Percentiles rank a stretch among this genome's conserved stretches.
Evolutionary conservation across 2,888 invertebrate species (phyloP).

Genomic region (Stenolophus ochropezus): DNA sequence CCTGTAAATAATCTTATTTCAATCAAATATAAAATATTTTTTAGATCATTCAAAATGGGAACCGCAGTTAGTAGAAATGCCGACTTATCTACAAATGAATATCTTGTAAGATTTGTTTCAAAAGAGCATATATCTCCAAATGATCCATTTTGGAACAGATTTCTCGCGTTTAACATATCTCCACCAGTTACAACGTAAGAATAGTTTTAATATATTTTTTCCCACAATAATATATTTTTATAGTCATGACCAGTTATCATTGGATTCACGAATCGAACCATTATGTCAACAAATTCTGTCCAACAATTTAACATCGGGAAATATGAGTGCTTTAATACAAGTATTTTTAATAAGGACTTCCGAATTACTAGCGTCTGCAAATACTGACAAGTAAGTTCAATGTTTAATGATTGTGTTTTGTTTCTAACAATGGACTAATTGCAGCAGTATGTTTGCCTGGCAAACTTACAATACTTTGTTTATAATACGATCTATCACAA

Average conservation of each 20-base stretch:
- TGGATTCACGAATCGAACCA: conserved; percentile 87
- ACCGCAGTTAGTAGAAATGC: conserved; percentile 86
- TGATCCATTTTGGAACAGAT: conserved; percentile 95
- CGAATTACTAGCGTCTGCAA: conserved; percentile 89
- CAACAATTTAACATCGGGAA: conserved; percentile 92
- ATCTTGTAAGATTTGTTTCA: conserved; percentile 86
- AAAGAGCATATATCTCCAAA: conserved; percentile 87
- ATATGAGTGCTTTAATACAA: conserved; percentile 90
- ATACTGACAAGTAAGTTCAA: conserved; percentile 88
- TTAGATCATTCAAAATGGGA: conserved; percentile 78
- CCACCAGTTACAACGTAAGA: conserved; percentile 85
- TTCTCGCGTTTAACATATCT: conserved; percentile 92
- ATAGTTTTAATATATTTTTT: neutral
- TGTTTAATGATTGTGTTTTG: neutral
- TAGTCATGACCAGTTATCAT: conserved; percentile 86
- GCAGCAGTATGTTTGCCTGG: conserved; percentile 88
- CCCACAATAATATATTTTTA: conserved; percentile 64
- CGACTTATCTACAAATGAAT: conserved; percentile 88
- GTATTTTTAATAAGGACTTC: conserved; percentile 89
- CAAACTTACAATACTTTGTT: conserved; percentile 96
- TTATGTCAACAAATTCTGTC: conserved; percentile 84
- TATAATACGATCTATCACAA: conserved; percentile 88
- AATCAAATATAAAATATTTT: conserved; percentile 28
- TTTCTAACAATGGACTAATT: conserved; percentile 67
- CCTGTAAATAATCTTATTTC: neutral